Conservation (phyloP, 2,888 invertebrate species). For the Eucera pruinosa region DNA sequence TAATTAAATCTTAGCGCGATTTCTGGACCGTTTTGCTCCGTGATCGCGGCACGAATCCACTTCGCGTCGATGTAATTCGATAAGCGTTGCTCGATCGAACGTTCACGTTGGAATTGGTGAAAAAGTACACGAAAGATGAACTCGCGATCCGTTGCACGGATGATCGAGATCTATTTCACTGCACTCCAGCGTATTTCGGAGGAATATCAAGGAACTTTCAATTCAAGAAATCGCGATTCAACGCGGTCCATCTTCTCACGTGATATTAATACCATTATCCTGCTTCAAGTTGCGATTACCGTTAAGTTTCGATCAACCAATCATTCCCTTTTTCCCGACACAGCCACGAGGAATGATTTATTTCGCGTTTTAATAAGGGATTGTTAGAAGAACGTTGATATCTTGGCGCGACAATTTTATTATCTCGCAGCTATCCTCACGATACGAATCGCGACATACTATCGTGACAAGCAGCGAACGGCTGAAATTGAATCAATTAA, state of each 20-base stretch:
- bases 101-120: background rate
- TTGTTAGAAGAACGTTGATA: too few relatives aligned
- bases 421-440: too few relatives aligned
- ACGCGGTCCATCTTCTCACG: background rate
- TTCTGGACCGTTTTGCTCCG: too few relatives aligned
- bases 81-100: background rate
- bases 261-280: background rate
- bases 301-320: background rate
- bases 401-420: too few relatives aligned
- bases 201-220: slow-evolving; percentile 3
- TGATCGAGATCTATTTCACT: background rate
- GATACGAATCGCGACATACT: too few relatives aligned
- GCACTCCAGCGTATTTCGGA: background rate
- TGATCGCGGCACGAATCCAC: too few relatives aligned
- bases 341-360: too few relatives aligned
- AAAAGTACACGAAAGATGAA: background rate
- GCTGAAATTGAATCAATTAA: slow-evolving; percentile 8
- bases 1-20: too few relatives aligned
- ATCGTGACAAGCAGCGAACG: background rate
- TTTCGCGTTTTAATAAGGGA: too few relatives aligned
- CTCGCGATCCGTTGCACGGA: background rate
- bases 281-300: background rate
- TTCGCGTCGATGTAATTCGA: background rate
- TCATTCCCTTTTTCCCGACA: background rate
- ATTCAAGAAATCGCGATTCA: slow-evolving; percentile 19